phyloP scores from a whole-genome alignment of 2,888 invertebrate genomes.

The Amphipoea oculea region DNA sequence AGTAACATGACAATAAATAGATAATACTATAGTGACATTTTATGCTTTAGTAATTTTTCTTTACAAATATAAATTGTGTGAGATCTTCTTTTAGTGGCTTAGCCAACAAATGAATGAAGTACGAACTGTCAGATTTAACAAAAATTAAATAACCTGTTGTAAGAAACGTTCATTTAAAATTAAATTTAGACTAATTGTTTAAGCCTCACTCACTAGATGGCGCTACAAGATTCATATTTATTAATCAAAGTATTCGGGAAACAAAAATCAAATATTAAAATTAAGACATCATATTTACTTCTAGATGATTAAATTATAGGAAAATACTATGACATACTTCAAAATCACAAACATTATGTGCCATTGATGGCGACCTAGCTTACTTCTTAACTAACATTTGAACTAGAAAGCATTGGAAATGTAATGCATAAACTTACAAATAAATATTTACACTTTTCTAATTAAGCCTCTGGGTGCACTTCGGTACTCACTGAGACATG shows the following conservation, averaged over 20 bases:
- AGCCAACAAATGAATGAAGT: conserved; percentile 30
- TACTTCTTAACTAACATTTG: conserved; percentile 76
- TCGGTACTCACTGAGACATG: conserved; percentile 47
- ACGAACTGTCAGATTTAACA: conserved; percentile 10
- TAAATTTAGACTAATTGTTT: conserved; percentile 34
- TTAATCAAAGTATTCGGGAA: conserved; percentile 35
- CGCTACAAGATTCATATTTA: conserved; percentile 46
- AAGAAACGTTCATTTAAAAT: conserved; percentile 3
- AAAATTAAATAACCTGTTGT: background rate
- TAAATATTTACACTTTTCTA: conserved; percentile 67
- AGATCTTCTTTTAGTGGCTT: conserved; percentile 56
- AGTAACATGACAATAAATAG: conserved; percentile 52
- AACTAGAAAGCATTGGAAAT: conserved; percentile 85
- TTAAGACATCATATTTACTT: conserved; percentile 44
- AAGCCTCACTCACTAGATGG: conserved; percentile 63
- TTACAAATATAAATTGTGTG: conserved; percentile 50
- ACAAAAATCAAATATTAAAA: conserved; percentile 43
- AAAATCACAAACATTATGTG: conserved; percentile 74
- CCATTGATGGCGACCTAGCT: conserved; percentile 63
- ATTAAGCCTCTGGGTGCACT: conserved; percentile 49
- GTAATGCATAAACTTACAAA: conserved; percentile 73
- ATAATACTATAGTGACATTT: conserved; percentile 52
- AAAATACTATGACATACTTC: conserved; percentile 60
- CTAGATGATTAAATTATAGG: conserved; percentile 53
- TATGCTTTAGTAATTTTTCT: conserved; percentile 22